Evolutionary conservation across 1,140 invertebrate species (phyloP), one percentile per base, ranked within the genome.

Genomic region (Caenorhabditis remanei): DNA sequence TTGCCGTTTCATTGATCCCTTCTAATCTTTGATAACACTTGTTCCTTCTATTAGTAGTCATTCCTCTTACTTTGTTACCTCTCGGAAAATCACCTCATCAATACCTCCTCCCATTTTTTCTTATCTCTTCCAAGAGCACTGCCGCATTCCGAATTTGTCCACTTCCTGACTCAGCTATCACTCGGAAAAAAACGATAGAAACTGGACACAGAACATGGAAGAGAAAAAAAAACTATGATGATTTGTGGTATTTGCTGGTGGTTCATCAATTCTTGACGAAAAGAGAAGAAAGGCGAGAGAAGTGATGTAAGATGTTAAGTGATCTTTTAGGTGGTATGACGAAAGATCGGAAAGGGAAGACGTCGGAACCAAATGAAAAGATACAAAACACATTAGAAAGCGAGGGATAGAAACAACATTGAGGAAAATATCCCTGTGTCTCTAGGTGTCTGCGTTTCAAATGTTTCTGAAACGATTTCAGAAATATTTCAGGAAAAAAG

Each of bases 281-380:
- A 50, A 63, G 32, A 32, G 32, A 32, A 32, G 32, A 63, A 63
- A 63, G 32, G 56, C 14, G 65, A 71, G 65, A 71, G 65, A 71
- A 46, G 71, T 79, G 71, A 79, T 79, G 71, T 79, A 79, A 79
- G 71, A 79, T 79, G 71, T 79, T 50, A 79, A 79, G 71, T 50
- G 21, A 79, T 50, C 71, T 79, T 79, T 50, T 79, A 71, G 71
- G 46, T 53, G 13, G 71, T 79, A 50, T 71, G 65, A 71, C 65
- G 65, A 71, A 41, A 50, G 71, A 79, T 71, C 40, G 65, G 14
- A 19, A 71, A 46, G 65, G 65, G 65, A 50, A 79, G 71, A 79
- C 71, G 43, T 50, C 21, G 71, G 40, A 71, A 71, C 19, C 41
- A 79, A 50, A 32, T 43, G 43, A n/a, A 50, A 0, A 50, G 46